Percentiles rank a stretch among this genome's conserved stretches.
Evolutionary conservation across 2,888 invertebrate genomes (phyloP).

Genomic region (Deilephila elpenor): DNA sequence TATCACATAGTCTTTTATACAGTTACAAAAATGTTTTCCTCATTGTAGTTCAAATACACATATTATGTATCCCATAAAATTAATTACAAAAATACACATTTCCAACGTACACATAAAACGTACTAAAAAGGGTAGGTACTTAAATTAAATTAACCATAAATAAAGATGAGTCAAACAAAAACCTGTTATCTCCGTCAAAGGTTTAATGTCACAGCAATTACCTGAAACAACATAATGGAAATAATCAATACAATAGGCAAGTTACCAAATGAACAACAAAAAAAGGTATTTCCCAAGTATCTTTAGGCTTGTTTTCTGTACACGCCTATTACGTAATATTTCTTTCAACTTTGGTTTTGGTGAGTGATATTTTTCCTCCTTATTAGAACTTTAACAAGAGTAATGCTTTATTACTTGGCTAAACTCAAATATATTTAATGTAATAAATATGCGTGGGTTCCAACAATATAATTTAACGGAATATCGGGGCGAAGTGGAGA

Average conservation of each 20-base stretch:
- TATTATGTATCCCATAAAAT: neutral
- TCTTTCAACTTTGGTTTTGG: neutral
- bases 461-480: too few relatives aligned
- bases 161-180: slow-evolving; percentile 51
- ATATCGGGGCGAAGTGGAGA: too few relatives aligned
- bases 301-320: neutral
- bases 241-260: slow-evolving; percentile 29
- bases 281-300: neutral
- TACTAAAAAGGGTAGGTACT: neutral
- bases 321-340: neutral
- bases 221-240: slow-evolving; percentile 54
- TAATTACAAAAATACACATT: neutral
- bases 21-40: neutral
- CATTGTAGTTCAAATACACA: too few relatives aligned
- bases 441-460: too few relatives aligned
- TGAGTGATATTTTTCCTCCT: neutral
- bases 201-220: slow-evolving; percentile 36
- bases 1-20: neutral
- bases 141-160: neutral
- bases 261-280: neutral
- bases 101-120: neutral
- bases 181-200: neutral
- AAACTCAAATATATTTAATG: too few relatives aligned
- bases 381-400: neutral
- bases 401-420: too few relatives aligned